These are phyloP conservation scores for Urocolius indicus DNA, from an alignment of 2,113 vertebrate species.

Conservation along the genomic window DNA sequence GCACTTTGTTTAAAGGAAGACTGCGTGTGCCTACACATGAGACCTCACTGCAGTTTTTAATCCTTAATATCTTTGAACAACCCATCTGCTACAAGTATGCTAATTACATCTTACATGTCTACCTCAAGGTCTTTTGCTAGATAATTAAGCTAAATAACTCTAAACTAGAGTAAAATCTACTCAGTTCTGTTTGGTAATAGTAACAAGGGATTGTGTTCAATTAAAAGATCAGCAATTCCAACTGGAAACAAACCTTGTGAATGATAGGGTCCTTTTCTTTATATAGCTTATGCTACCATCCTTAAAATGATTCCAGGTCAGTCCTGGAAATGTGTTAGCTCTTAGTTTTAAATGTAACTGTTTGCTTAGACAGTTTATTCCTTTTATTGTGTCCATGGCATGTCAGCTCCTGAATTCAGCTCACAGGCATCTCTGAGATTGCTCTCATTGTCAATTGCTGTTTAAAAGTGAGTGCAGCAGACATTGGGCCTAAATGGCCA, in stretches of 20 bases:
- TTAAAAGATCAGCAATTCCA: background rate
- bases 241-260: background rate
- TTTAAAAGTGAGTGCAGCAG: background rate
- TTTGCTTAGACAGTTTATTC: background rate
- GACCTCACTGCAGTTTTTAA: background rate
- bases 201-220: background rate
- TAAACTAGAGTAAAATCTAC: background rate
- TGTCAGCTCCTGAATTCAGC: background rate
- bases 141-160: background rate
- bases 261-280: background rate
- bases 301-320: background rate
- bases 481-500: background rate
- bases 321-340: background rate
- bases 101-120: background rate
- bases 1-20: background rate
- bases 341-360: background rate
- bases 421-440: background rate
- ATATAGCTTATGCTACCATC: background rate
- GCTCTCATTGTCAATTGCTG: background rate
- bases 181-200: background rate
- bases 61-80: conserved; percentile 7
- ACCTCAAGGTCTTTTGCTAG: background rate
- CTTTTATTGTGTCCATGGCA: background rate
- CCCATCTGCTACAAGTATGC: background rate
- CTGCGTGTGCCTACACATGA: accelerated